Percentiles rank a stretch among this genome's conserved stretches.
phyloP scores from a whole-genome alignment of 2,888 invertebrate genomes.

The Tenodera sinensis region DNA sequence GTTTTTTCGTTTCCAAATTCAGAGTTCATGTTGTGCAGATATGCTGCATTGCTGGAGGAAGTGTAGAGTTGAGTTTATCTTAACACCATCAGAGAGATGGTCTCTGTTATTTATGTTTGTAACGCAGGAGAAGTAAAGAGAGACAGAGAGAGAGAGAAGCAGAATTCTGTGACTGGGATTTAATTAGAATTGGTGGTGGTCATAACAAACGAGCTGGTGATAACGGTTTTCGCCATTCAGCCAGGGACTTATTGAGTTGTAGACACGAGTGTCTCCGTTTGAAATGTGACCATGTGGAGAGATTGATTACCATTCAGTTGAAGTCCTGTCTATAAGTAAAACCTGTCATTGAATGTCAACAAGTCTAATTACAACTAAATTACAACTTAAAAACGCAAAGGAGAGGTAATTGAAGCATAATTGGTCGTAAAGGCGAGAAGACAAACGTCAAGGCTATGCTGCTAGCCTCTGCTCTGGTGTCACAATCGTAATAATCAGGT shows the following conservation, averaged over 20 bases:
- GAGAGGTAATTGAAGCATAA: neutral
- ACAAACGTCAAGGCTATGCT: neutral
- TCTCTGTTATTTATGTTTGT: neutral
- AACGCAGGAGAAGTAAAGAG: neutral
- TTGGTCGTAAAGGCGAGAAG: neutral
- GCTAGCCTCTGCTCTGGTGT: no score
- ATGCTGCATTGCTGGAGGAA: neutral
- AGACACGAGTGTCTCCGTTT: neutral
- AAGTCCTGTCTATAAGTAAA: neutral
- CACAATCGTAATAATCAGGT: no score
- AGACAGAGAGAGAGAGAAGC: neutral
- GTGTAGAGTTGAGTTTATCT: neutral
- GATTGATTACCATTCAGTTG: neutral
- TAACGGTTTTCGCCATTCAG: neutral
- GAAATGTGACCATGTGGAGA: neutral
- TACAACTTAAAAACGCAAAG: neutral
- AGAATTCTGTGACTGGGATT: neutral
- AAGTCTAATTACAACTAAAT: neutral
- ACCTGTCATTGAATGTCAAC: neutral
- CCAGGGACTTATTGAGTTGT: neutral
- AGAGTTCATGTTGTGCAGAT: neutral
- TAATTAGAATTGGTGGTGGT: neutral
- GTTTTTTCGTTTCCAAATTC: neutral
- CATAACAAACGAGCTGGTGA: neutral
- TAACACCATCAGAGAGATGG: neutral